A percentile compares a stretch with the other conserved stretches of the same genome.
Evolutionary conservation across 2,888 invertebrate genomes (phyloP).

Genomic region (Caenorhabditis sp.): DNA sequence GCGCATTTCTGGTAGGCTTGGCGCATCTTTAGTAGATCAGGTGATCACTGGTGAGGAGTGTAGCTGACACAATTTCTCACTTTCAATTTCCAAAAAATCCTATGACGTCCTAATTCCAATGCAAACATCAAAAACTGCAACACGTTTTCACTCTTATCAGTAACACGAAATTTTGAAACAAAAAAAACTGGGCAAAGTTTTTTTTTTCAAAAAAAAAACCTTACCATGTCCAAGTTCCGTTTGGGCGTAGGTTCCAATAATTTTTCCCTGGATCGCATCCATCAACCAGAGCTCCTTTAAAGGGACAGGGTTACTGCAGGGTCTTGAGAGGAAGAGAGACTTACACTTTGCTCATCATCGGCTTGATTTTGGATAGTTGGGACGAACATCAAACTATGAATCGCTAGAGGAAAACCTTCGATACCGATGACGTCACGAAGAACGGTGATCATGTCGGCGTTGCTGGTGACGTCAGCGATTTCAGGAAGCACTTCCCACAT

Average conservation of each 20-base stretch:
- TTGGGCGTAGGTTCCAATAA: conserved; percentile 93
- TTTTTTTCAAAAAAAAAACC: neutral
- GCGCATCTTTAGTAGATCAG: too few species aligned
- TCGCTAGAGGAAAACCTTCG: conserved; percentile 76
- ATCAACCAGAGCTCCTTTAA: conserved; percentile 79
- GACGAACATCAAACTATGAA: conserved; percentile 92
- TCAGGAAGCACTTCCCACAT: conserved; percentile 33
- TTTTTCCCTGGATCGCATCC: conserved; percentile 80
- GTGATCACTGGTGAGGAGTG: too few species aligned
- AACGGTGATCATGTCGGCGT: conserved; percentile 21
- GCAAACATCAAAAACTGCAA: too few species aligned
- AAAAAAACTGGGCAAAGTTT: too few species aligned
- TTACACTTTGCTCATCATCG: conserved; percentile 81
- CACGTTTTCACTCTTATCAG: too few species aligned
- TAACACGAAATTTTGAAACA: too few species aligned
- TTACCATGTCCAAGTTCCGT: conserved; percentile 86
- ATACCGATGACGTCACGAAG: conserved; percentile 38
- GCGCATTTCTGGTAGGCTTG: too few species aligned
- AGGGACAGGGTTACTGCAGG: too few species aligned
- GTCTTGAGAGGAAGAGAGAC: too few species aligned
- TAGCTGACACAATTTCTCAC: too few species aligned
- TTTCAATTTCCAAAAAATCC: too few species aligned
- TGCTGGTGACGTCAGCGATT: conserved; percentile 30
- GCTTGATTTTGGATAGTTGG: conserved; percentile 89
- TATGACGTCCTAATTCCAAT: too few species aligned